Conservation (phyloP, 2,113 vertebrate species). For the Rhea americana region DNA sequence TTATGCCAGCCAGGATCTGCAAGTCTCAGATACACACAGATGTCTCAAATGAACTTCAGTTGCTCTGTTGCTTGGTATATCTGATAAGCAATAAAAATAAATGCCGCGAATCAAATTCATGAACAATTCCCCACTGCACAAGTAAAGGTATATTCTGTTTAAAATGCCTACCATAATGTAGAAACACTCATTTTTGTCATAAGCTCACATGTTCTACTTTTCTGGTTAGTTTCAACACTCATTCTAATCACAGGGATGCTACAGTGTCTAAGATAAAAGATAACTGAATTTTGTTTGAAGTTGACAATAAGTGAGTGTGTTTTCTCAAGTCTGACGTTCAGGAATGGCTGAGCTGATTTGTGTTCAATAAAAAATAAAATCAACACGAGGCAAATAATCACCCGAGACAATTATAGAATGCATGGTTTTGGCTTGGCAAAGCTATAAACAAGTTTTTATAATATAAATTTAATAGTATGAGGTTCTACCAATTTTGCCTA, state of each 20-base stretch:
- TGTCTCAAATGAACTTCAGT: not conserved
- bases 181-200: not conserved
- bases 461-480: not conserved
- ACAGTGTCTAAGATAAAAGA: not conserved
- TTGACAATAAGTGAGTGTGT: not conserved
- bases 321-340: not conserved
- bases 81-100: not conserved
- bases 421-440: not conserved
- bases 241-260: not conserved
- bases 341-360: not conserved
- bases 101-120: not conserved
- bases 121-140: not conserved
- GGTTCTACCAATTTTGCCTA: not conserved
- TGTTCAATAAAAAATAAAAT: not conserved
- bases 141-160: not conserved
- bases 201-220: not conserved
- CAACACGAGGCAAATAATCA: not conserved
- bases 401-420: not conserved
- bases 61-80: not conserved
- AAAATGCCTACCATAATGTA: not conserved
- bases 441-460: not conserved
- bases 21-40: not conserved
- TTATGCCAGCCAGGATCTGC: not conserved
- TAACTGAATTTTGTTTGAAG: not conserved
- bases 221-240: not conserved